phyloP scores from a whole-genome alignment of 1,140 invertebrate species.

The Drosophila ogumai region DNA sequence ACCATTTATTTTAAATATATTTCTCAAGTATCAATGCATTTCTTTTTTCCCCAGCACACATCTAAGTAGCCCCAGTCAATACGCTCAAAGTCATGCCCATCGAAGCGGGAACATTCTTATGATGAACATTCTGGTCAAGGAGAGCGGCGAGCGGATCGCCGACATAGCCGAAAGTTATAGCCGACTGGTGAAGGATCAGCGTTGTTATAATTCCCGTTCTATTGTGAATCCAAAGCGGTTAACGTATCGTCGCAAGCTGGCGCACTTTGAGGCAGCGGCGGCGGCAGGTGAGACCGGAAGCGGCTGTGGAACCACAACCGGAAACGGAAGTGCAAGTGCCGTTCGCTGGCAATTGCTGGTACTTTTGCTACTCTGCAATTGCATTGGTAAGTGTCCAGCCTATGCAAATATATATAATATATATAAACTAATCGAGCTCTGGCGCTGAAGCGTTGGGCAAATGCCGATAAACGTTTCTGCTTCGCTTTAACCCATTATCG shows the following conservation, averaged over 20 bases:
- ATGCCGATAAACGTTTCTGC: constrained; percentile 28
- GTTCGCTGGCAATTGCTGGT: constrained; percentile 62
- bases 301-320: constrained; percentile 9
- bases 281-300: constrained; percentile 1
- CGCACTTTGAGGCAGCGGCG: constrained; percentile 32
- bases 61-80: background rate
- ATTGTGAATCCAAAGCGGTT: background rate
- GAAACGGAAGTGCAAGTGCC: constrained; percentile 22
- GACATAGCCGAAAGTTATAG: constrained; percentile 23
- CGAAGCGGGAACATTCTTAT: constrained; percentile 52
- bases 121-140: constrained; percentile 57
- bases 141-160: constrained; percentile 60
- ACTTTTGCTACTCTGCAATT: constrained; percentile 66
- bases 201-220: background rate
- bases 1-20: background rate
- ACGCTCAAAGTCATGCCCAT: constrained; percentile 47
- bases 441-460: constrained; percentile 43
- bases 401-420: background rate
- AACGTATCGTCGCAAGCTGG: constrained; percentile 49
- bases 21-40: background rate
- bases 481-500: constrained; percentile 25
- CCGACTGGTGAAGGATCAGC: constrained; percentile 26
- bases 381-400: constrained; percentile 71
- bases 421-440: constrained; percentile 19
- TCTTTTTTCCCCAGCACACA: constrained; percentile 4